Evolutionary conservation across 92 coral and sea anemone genomes (phyloP), one percentile per base, ranked within the genome.

Genomic region (Actinernus sp.): DNA sequence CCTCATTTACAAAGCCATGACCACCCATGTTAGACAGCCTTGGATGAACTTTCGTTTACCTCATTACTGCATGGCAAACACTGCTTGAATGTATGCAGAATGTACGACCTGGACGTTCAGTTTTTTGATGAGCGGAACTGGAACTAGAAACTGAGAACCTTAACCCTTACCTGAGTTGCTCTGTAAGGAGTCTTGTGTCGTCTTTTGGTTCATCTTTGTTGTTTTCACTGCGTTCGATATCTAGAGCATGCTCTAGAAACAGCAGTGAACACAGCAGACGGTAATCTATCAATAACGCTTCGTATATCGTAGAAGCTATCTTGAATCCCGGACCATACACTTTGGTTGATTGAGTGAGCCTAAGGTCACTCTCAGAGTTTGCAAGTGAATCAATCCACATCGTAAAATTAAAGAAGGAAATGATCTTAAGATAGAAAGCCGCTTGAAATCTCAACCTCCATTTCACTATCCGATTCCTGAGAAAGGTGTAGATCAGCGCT

Each of bases 191-290:
- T 8, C 9, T 7, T 8, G 8, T 37, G 8, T 37, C 43, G 8
- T n/a, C 9, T 37, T 8, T 8, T 47, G 16, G 18, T 6, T 8
- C 34, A 27, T 24, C 59, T 32, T 51, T 53, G 27, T 26, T 31
- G 0, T 50, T 18, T 26, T 14, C 52, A 8, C 5, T 20, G 1
- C 14, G 73, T 1, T 26, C 52, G 18, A 10, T 46, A 19, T 55
- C 78, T 38, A 77, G 46, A n/a, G 86, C 81, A 34, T 84, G 85
- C 66, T 84, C 90, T 22, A 84, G 59, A 31, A 84, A 84, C 29
- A 84, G 58, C 16, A 84, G 63, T 1, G 80, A 57, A 34, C 90
- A 83, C 17, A 83, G 11, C 10, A 76, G 68, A 33, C 90, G 85
- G 30, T 76, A 83, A 38, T 83, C 90, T 47, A 83, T 68, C 65